Conservation (phyloP, 30 jellyfish, hydroid and myxozoan species). For the Chrysaora quinquecirrha region DNA sequence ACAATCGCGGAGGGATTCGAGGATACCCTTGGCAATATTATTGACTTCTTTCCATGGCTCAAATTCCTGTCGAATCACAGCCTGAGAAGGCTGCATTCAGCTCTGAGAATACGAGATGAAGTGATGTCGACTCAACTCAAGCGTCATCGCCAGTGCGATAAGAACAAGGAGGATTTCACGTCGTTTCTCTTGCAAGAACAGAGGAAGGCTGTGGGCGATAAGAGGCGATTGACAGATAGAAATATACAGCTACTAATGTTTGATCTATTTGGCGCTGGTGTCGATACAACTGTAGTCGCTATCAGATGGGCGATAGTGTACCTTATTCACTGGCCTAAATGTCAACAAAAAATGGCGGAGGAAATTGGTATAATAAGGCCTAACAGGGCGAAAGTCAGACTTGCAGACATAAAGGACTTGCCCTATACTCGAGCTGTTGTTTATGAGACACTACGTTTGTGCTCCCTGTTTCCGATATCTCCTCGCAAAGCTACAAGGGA, state of each 20-base stretch:
- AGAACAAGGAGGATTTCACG: not conserved
- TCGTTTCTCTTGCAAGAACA: slow-evolving; percentile 1
- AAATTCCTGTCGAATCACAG: not conserved
- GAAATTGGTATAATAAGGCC: slow-evolving; percentile 4
- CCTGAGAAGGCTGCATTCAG: slow-evolving; percentile 2
- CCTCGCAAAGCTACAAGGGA: slow-evolving; percentile 52
- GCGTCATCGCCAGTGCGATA: not conserved
- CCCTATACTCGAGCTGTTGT: slow-evolving; percentile 44
- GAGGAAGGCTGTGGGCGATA: not conserved
- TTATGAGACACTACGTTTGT: slow-evolving; percentile 33
- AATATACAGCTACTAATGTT: not conserved
- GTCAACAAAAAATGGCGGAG: slow-evolving; percentile 24
- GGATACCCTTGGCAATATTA: not conserved
- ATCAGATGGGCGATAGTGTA: slow-evolving; percentile 45
- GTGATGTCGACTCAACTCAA: slow-evolving; percentile 19
- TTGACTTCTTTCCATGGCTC: slow-evolving; percentile 27
- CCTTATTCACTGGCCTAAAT: slow-evolving; percentile 37
- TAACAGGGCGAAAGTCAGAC: not conserved
- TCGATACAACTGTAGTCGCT: slow-evolving; percentile 21
- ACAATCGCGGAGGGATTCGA: slow-evolving; percentile 27
- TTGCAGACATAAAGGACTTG: slow-evolving; percentile 9
- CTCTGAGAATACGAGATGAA: slow-evolving; percentile 30
- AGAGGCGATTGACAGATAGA: not conserved
- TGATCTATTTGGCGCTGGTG: slow-evolving; percentile 38
- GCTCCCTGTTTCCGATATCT: slow-evolving; percentile 26